These are phyloP conservation scores for Petrocephalus schoutedeni DNA, from an alignment of 2,797 vertebrate species.

Conservation along the genomic window DNA sequence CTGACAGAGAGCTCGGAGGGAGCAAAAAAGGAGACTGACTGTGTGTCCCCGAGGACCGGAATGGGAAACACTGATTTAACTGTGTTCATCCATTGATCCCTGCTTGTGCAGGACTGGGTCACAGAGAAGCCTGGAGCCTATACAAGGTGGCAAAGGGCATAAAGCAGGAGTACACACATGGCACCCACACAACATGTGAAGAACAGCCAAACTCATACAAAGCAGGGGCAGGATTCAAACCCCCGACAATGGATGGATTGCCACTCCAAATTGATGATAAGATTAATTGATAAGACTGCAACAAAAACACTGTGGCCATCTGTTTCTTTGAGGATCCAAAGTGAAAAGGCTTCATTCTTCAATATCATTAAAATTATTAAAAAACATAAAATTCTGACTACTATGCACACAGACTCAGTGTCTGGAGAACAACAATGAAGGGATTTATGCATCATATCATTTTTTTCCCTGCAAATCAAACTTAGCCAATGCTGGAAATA, in stretches of 20 bases:
- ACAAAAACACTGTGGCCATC: neutral
- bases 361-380: neutral
- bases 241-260: neutral
- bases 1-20: too few relatives aligned
- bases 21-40: too few relatives aligned
- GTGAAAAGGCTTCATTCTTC: neutral
- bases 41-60: too few relatives aligned
- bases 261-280: neutral
- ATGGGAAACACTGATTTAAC: too few relatives aligned
- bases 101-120: neutral
- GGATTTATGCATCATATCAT: neutral
- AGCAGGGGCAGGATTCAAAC: neutral
- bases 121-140: neutral
- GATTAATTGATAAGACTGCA: neutral
- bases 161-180: neutral
- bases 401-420: neutral
- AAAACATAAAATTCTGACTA: neutral
- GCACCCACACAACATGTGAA: neutral
- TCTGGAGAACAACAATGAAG: neutral
- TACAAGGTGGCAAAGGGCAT: neutral
- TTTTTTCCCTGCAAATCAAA: slow-evolving; percentile 19
- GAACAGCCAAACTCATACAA: neutral
- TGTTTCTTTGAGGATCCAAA: neutral
- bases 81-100: neutral
- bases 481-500: slow-evolving; percentile 11